Conservation (phyloP, 92 coral and sea anemone genomes). For the Parazoanthus swiftii region DNA sequence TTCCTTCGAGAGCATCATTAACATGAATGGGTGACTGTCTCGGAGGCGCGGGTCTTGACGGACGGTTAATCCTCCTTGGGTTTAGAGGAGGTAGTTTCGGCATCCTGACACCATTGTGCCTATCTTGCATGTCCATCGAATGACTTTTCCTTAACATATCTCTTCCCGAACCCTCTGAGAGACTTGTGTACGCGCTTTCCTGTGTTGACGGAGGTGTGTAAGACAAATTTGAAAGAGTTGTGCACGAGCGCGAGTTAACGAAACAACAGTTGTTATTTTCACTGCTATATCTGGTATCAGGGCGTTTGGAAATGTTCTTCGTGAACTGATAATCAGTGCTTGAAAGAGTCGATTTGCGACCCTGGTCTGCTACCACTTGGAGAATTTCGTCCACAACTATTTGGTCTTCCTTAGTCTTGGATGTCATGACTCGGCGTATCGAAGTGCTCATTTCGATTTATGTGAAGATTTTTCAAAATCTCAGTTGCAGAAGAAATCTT, state of each 20-base stretch:
- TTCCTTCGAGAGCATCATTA: slow-evolving; percentile 46
- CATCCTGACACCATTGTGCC: slow-evolving; percentile 5
- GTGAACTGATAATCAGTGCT: slow-evolving; percentile 75
- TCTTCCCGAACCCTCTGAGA: slow-evolving; percentile 51
- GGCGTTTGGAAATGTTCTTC: slow-evolving; percentile 55
- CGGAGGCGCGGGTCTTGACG: slow-evolving; percentile 58
- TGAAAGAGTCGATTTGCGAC: slow-evolving; percentile 69
- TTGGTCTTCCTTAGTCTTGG: slow-evolving; percentile 63
- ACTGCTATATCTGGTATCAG: slow-evolving; percentile 51
- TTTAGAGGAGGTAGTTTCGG: slow-evolving; percentile 45
- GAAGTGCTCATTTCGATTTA: slow-evolving; percentile 20
- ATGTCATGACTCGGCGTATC: slow-evolving; percentile 38
- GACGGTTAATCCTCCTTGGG: slow-evolving; percentile 58
- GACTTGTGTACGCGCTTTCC: slow-evolving; percentile 47
- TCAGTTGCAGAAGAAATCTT: neutral
- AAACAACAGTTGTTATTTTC: slow-evolving; percentile 47
- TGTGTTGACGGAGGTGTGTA: slow-evolving; percentile 70
- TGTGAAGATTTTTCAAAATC: neutral
- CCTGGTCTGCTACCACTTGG: slow-evolving; percentile 82
- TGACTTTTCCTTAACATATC: slow-evolving; percentile 39
- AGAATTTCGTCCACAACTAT: slow-evolving; percentile 76
- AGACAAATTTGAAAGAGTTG: slow-evolving; percentile 56
- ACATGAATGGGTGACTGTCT: slow-evolving; percentile 49
- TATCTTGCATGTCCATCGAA: neutral
- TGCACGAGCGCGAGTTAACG: slow-evolving; percentile 62